Evolutionary conservation across 2,113 vertebrate genomes (phyloP).

Genomic region (Sander lucioperca): DNA sequence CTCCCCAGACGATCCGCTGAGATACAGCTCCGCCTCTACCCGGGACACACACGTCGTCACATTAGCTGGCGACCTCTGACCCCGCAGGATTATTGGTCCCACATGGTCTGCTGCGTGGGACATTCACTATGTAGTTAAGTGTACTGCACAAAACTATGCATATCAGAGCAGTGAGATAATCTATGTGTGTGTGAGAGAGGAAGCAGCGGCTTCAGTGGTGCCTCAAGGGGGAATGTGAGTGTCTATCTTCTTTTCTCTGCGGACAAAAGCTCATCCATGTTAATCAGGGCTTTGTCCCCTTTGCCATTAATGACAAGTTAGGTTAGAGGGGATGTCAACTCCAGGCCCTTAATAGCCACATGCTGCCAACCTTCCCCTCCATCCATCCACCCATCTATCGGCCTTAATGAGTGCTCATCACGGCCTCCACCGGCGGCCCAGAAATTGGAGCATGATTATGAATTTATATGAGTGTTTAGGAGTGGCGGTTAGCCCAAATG

Average conservation of each 20-base stretch:
- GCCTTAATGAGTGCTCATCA: slow-evolving; percentile 76
- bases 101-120: slow-evolving; percentile 14
- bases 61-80: slow-evolving; percentile 52
- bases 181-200: slow-evolving; percentile 5
- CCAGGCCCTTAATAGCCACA: slow-evolving; percentile 70
- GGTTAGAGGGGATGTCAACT: slow-evolving; percentile 73
- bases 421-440: slow-evolving; percentile 39
- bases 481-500: slow-evolving; percentile 62
- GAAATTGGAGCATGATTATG: slow-evolving; percentile 84
- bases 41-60: slow-evolving; percentile 23
- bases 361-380: slow-evolving; percentile 8
- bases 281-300: slow-evolving; percentile 80
- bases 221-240: background rate
- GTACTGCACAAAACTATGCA: slow-evolving; percentile 13
- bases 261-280: slow-evolving; percentile 80
- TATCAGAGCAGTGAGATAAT: slow-evolving; percentile 19
- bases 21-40: slow-evolving; percentile 20
- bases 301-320: slow-evolving; percentile 72
- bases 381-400: slow-evolving; percentile 51
- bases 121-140: slow-evolving; percentile 18
- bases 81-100: slow-evolving; percentile 39
- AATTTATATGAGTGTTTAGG: slow-evolving; percentile 90
- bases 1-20: background rate
- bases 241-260: slow-evolving; percentile 43
- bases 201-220: background rate